Percentiles rank a stretch among this genome's conserved stretches.
These are phyloP conservation scores for Conger conger DNA, from an alignment of 2,113 vertebrate genomes.

Conservation along the genomic window DNA sequence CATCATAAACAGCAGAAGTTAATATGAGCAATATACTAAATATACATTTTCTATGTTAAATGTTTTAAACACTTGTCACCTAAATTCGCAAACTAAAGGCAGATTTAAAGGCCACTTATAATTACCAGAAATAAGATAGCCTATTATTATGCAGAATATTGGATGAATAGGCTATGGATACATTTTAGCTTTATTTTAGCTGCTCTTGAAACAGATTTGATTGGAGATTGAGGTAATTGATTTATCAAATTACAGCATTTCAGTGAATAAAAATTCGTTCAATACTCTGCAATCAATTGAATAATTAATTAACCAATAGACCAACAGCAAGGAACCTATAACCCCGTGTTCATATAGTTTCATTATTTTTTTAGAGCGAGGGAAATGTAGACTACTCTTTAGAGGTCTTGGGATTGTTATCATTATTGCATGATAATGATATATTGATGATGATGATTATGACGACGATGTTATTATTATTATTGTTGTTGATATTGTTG, in stretches of 20 bases:
- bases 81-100: too few relatives aligned
- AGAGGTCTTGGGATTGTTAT: too few relatives aligned
- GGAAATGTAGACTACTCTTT: not conserved
- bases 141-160: not conserved
- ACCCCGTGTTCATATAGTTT: not conserved
- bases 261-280: not conserved
- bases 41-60: too few relatives aligned
- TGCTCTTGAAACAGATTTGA: not conserved
- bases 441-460: too few relatives aligned
- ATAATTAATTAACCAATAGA: too few relatives aligned
- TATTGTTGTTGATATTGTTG: not conserved
- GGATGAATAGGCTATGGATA: not conserved
- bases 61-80: too few relatives aligned
- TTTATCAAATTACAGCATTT: not conserved
- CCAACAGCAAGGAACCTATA: too few relatives aligned
- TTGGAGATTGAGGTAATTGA: not conserved
- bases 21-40: not conserved
- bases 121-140: not conserved
- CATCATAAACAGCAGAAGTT: too few relatives aligned
- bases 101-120: not conserved
- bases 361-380: not conserved
- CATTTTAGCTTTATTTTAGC: not conserved
- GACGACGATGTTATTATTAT: not conserved
- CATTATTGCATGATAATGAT: too few relatives aligned
- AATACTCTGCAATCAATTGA: too few relatives aligned